phyloP scores from a whole-genome alignment of 1,140 invertebrate genomes.

The Eulimnadia texana region DNA sequence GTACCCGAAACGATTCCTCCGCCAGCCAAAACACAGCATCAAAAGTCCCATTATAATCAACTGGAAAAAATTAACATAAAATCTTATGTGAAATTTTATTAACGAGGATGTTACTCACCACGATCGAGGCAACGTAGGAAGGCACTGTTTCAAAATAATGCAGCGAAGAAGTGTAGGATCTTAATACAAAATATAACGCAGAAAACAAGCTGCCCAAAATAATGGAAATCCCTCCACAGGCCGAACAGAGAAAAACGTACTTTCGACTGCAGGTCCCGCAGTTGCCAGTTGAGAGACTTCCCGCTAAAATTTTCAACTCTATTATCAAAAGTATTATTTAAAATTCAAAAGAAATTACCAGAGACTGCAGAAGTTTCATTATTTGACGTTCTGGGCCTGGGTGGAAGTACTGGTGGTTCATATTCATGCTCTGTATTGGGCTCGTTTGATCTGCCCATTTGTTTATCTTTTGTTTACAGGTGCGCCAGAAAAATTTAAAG shows the following conservation, averaged over 20 bases:
- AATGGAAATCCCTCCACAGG: constrained; percentile 52
- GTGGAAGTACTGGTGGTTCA: too few relatives aligned
- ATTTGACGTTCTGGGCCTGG: too few relatives aligned
- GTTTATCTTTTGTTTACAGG: too few relatives aligned
- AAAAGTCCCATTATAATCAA: constrained; percentile 67
- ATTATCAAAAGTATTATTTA: too few relatives aligned
- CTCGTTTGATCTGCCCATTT: too few relatives aligned
- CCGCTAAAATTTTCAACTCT: too few relatives aligned
- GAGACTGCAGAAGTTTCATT: too few relatives aligned
- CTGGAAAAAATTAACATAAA: constrained; percentile 19
- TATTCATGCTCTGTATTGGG: too few relatives aligned
- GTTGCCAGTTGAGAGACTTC: neutral
- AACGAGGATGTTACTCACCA: constrained; percentile 37
- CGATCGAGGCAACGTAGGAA: constrained; percentile 60
- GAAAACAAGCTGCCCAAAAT: constrained; percentile 56
- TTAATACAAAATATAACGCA: constrained; percentile 54
- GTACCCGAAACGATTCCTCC: constrained; percentile 69
- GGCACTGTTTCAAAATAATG: constrained; percentile 71
- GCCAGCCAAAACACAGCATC: constrained; percentile 64
- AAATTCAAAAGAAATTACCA: too few relatives aligned
- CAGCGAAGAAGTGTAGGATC: constrained; percentile 60
- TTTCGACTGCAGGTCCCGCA: constrained; percentile 31
- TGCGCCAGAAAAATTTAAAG: too few relatives aligned
- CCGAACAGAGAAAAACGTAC: constrained; percentile 58
- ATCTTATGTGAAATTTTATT: neutral